phyloP scores from a whole-genome alignment of 2,888 invertebrate genomes.

The Digitonthophagus gazella region DNA sequence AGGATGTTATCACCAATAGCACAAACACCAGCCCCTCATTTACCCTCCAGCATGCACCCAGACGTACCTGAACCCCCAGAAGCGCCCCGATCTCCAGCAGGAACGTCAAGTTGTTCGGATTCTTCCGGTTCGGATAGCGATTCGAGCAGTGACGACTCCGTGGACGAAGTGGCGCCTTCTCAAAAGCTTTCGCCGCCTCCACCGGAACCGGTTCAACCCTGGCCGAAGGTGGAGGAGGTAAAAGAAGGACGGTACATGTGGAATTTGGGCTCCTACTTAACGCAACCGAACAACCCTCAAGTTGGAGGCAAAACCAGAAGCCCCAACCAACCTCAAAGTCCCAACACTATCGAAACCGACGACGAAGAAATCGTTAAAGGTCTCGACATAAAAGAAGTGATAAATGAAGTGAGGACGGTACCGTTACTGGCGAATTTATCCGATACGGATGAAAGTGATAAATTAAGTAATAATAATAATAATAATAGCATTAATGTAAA shows the following conservation, averaged over 20 bases:
- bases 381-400: constrained; percentile 57
- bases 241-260: constrained; percentile 35
- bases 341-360: constrained; percentile 45
- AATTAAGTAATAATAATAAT: constrained; percentile 6
- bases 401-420: constrained; percentile 38
- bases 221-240: constrained; percentile 52
- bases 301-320: constrained; percentile 27
- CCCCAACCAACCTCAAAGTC: constrained; percentile 33
- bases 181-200: constrained; percentile 34
- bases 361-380: constrained; percentile 58
- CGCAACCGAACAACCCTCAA: constrained; percentile 26
- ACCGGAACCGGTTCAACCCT: constrained; percentile 40
- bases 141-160: constrained; percentile 57
- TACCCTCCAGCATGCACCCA: constrained; percentile 32
- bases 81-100: constrained; percentile 52
- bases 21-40: constrained; percentile 53
- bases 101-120: constrained; percentile 63
- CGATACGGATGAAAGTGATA: constrained; percentile 50
- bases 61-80: constrained; percentile 47
- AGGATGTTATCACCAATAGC: constrained; percentile 57
- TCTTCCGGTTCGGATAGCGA: constrained; percentile 60
- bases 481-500: constrained; percentile 32
- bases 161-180: constrained; percentile 46
- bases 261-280: constrained; percentile 53
- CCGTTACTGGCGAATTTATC: constrained; percentile 61